Conservation (phyloP, 2,113 vertebrate genomes). For the Lagopus leucura region DNA sequence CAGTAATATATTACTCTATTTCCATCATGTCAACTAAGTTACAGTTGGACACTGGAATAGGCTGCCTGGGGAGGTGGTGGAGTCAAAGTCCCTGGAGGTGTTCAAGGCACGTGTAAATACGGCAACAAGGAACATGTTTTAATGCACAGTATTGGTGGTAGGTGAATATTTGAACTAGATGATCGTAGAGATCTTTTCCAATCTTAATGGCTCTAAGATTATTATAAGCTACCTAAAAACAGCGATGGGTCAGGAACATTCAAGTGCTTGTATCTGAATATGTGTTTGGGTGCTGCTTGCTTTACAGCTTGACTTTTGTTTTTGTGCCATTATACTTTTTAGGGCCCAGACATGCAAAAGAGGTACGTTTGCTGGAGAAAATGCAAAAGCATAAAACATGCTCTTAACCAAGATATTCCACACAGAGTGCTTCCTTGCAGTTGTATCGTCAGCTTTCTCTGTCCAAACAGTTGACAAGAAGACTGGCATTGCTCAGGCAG, state of each 20-base stretch:
- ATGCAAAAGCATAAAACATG: background rate
- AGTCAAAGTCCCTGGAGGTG: too few relatives aligned
- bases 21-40: too few relatives aligned
- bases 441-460: background rate
- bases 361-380: background rate
- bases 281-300: background rate
- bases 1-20: too few relatives aligned
- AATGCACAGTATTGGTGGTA: too few relatives aligned
- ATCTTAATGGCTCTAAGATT: background rate
- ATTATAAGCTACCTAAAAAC: background rate
- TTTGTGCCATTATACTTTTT: background rate
- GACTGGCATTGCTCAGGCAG: background rate
- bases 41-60: too few relatives aligned
- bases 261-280: background rate
- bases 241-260: background rate
- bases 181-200: too few relatives aligned
- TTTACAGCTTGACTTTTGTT: background rate
- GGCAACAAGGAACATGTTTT: too few relatives aligned
- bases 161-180: too few relatives aligned
- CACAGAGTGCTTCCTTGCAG: rapidly evolving
- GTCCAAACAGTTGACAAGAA: background rate
- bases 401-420: background rate
- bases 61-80: too few relatives aligned
- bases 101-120: too few relatives aligned
- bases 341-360: background rate